Evolutionary conservation across 1,140 invertebrate genomes (phyloP).

Genomic region (Bombus cullumanus): DNA sequence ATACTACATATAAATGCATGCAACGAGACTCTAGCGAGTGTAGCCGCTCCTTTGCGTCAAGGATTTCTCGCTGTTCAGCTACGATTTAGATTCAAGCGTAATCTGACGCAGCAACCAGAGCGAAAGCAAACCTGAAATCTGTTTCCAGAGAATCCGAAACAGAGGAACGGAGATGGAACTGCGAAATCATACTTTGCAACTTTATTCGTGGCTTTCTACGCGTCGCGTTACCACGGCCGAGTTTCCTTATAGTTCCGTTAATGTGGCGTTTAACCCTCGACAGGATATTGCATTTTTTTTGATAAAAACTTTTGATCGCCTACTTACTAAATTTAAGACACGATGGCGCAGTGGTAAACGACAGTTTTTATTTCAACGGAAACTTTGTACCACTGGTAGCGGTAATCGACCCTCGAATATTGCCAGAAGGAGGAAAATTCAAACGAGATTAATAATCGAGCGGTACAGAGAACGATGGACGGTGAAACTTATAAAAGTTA

Average conservation of each 20-base stretch:
- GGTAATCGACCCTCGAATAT: slow-evolving; percentile 24
- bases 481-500: slow-evolving; percentile 16
- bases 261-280: background rate
- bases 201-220: background rate
- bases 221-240: background rate
- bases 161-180: background rate
- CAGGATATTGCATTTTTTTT: background rate
- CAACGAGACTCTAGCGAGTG: background rate
- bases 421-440: slow-evolving; percentile 15
- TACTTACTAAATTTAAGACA: background rate
- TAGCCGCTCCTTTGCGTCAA: too few relatives aligned
- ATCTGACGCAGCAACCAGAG: background rate
- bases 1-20: background rate
- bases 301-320: background rate
- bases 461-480: slow-evolving; percentile 10
- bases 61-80: slow-evolving; percentile 25
- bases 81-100: slow-evolving; percentile 47
- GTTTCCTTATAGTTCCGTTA: background rate
- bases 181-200: too few relatives aligned
- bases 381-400: background rate
- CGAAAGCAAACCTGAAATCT: slow-evolving; percentile 32
- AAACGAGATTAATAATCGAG: slow-evolving; percentile 51
- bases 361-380: background rate
- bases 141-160: background rate
- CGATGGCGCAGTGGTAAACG: background rate